phyloP scores from a whole-genome alignment of 2,113 vertebrate species.

The Ageneiosus marmoratus region DNA sequence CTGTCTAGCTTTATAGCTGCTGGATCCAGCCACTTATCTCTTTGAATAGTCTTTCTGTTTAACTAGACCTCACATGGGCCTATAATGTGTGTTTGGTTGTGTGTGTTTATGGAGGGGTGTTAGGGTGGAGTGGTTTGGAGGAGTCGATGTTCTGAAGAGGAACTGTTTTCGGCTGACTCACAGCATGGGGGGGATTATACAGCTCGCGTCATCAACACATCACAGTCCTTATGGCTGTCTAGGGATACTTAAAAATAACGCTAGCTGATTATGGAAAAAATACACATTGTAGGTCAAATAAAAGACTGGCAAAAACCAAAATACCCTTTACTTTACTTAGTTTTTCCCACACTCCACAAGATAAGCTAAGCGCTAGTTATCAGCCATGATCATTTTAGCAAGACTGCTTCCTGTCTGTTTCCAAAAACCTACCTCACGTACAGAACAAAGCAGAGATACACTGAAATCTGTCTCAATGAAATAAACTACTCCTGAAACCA shows the following conservation, averaged over 20 bases:
- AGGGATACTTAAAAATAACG: not conserved
- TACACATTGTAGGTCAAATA: conserved; percentile 7
- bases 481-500: conserved; percentile 5
- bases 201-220: conserved; percentile 3
- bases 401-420: conserved; percentile 16
- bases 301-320: conserved; percentile 19
- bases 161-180: conserved; percentile 25
- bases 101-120: not conserved
- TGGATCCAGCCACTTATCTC: conserved; percentile 21
- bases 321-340: not conserved
- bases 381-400: not conserved
- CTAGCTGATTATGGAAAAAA: conserved; percentile 61
- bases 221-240: not conserved
- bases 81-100: not conserved
- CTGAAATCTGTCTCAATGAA: conserved; percentile 5
- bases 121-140: not conserved
- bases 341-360: not conserved
- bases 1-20: conserved; percentile 17
- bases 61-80: not conserved
- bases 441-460: not conserved
- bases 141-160: not conserved
- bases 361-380: conserved; percentile 3
- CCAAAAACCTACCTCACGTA: not conserved
- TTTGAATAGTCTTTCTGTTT: not conserved
- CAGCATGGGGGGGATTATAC: conserved; percentile 9